Base-by-base conservation (phyloP, 2,113 vertebrate genomes). In the Condylura cristata region DNA sequence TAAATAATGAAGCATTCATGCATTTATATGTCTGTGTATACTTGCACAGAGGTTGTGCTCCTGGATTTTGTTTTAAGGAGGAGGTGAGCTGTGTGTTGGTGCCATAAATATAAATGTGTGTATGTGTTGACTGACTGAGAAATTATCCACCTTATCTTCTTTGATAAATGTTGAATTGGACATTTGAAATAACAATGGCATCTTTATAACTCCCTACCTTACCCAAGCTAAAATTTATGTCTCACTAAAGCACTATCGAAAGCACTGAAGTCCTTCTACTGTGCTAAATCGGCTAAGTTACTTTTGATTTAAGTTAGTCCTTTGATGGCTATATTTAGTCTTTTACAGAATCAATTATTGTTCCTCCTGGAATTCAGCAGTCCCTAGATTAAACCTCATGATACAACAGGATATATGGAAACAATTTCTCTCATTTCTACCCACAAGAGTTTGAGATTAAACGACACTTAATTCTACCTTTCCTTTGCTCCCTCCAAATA, bases 41-140 rank as follows among this genome's bases (percentile, higher is more conserved):
- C 34, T 44, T 20, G 3, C 1, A 7, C 0, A 37, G 22, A 60
- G 6, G 28, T 2, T 20, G 1, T 7, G 24, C 11, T 28, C 4
- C 7, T 39, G 58, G 13, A 0, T 10, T 82, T 32, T 41, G 20
- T 56, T 58, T 41, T 28, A 58, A 1, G 18, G 13, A 3, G 13
- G 18, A 9, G 6, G 16, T 74, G 53, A 60, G 5, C 39, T 18
- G 2, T 41, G 30, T 48, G 51, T 82, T 44, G 60, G 1, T 68
- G 8, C 75, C 80, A 44, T 71, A 86, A 61, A 56, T 53, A 30
- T 37, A 56, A 53, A 66, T 41, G 14, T 63, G 2, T 65, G 1
- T 68, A 34, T 44, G 20, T 37, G 51, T 37, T 63, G 13, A 51
- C 24, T 51, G 28, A 81, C n/a, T 2, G n/a, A 71, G n/a, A 86